Evolutionary conservation across 2,113 vertebrate species (phyloP).

Genomic region (Archocentrus centrarchus): DNA sequence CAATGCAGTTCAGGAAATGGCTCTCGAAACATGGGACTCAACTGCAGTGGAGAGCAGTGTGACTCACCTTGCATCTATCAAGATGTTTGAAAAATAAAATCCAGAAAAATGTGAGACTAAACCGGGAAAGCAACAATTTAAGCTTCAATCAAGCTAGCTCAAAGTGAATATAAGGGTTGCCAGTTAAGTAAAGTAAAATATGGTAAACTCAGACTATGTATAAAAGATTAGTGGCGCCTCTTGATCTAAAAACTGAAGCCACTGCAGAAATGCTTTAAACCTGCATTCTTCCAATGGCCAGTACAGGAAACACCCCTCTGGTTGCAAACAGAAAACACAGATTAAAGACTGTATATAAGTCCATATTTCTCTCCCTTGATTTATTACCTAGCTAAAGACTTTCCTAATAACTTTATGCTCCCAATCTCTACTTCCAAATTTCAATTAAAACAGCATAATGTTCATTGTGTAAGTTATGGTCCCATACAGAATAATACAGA

Average conservation of each 20-base stretch:
- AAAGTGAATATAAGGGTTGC: neutral
- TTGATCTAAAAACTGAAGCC: neutral
- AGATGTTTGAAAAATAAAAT: conserved; percentile 3
- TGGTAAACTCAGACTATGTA: neutral
- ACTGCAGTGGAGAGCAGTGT: conserved; percentile 5
- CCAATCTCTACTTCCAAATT: neutral
- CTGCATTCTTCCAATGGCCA: neutral
- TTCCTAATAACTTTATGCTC: neutral
- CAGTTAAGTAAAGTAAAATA: neutral
- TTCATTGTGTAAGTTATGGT: neutral
- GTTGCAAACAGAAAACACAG: neutral
- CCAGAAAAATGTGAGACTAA: neutral
- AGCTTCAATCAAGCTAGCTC: neutral
- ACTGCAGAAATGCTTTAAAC: neutral
- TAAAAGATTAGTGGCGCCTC: neutral
- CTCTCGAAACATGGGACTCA: conserved; percentile 7
- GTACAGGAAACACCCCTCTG: neutral
- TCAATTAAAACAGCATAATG: neutral
- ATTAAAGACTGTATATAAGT: neutral
- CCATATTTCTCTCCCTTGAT: neutral
- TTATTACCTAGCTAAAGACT: neutral
- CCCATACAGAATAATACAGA: neutral
- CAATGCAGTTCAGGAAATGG: conserved; percentile 15
- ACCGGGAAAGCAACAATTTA: neutral
- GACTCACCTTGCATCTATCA: neutral